phyloP scores from a whole-genome alignment of 1,140 invertebrate species.

The Megathymus violae region DNA sequence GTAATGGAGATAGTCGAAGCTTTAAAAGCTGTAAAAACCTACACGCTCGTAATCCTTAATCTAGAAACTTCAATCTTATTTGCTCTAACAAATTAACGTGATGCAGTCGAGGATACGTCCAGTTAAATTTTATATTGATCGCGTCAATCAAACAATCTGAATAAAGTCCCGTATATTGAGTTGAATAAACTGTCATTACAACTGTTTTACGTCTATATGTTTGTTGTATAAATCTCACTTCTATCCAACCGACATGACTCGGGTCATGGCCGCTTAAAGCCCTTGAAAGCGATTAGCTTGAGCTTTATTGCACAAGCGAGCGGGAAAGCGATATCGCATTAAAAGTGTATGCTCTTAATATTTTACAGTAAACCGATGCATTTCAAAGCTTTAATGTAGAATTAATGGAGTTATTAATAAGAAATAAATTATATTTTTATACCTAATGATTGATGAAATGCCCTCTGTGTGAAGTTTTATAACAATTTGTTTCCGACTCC shows the following conservation, averaged over 20 bases:
- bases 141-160: constrained; percentile 46
- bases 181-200: constrained; percentile 63
- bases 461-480: no score
- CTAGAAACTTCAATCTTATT: constrained; percentile 22
- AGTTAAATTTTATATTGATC: constrained; percentile 33
- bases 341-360: no score
- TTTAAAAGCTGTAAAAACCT: constrained; percentile 11
- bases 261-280: constrained; percentile 82
- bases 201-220: constrained; percentile 51
- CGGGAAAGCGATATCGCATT: constrained; percentile 44
- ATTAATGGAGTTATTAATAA: neutral
- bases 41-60: constrained; percentile 8
- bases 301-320: constrained; percentile 61
- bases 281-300: constrained; percentile 72
- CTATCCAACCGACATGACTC: constrained; percentile 49
- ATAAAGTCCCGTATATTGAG: constrained; percentile 50
- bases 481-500: no score
- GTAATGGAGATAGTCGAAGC: neutral
- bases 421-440: no score
- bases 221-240: constrained; percentile 40
- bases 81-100: constrained; percentile 22
- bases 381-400: no score
- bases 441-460: no score
- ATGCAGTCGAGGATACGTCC: constrained; percentile 21
- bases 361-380: no score